Base-by-base conservation (phyloP, 2,888 invertebrate species). In the Hedya salicella region DNA sequence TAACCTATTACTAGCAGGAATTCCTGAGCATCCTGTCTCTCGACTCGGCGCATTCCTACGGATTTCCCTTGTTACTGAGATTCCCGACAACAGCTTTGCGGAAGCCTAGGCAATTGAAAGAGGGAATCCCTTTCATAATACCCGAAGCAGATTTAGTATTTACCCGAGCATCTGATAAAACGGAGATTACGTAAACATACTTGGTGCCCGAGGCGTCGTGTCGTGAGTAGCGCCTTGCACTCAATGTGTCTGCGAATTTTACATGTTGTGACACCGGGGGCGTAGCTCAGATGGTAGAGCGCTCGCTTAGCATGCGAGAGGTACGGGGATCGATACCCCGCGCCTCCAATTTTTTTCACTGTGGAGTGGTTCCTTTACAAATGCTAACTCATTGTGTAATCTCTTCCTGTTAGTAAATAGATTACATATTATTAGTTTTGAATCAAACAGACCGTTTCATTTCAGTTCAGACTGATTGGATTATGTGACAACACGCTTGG, bases 241-340 rank as follows among this genome's bases (percentile, higher is more conserved):
- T 16, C 14, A 49, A 25, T 11, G 32, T 42, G 50, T 16, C 30
- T 6, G 56, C 19, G 17, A 52, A 54, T 57, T 61, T 56, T 4
- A 16, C 8, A 11, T 1, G 1, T 16, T 3, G 16, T 19, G 46
- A 8, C n/a, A 50, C 8, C 59, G 87, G 87, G 87, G 87, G 86
- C 87, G 87, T 88, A 88, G 87, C 88, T 88, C 88, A 87, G 86
- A 87, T 88, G 87, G 86, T 86, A 87, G 85, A 87, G 87, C 88
- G 89, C 89, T 89, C 87, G 89, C 88, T 88, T 88, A 88, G 89
- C 89, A 89, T 88, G 88, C 78, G 91, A 92, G 91, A 92, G 91
- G 91, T 92, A 91, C 91, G 89, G 92, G 91, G 91, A 92, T 92
- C 91, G 90, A 92, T 91, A 90, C 91, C 90, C 90, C 89, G 91